Evolutionary conservation across 1,140 invertebrate genomes (phyloP), one percentile per base, ranked within the genome.

Genomic region (Polyergus mexicanus): DNA sequence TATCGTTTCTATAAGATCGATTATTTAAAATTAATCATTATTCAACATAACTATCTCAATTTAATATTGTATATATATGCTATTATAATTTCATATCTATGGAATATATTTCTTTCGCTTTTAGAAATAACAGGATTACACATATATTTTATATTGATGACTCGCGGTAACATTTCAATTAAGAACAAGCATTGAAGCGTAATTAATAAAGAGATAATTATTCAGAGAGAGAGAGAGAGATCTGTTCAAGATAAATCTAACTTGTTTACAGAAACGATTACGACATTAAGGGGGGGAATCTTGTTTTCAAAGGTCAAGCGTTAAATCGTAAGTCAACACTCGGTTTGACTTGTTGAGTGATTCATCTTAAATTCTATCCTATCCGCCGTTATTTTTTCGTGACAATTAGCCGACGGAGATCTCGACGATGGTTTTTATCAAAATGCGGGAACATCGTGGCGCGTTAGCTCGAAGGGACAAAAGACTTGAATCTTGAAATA

Each of bases 221-320:
- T 22, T 10, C 25, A 19, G 13, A 16, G 32, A 69, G 47, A 58
- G 13, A 19, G 13, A 16, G 32, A 69, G 47, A 58, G 13, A 66
- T 28, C 4, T 38, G 76, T 51, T 22, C 16, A 35, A 41, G 63
- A 68, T 56, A 68, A 68, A 80, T 56, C 38, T 38, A 1, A 56
- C 35, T 32, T 69, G 65, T 69, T 80, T 69, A 63, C 51, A n/a
- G 44, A 56, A 38, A 47, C n/a, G 47, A 69, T 69, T 69, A 58
- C 63, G 77, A 69, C 51, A 80, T 80, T 69, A 69, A 80, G 44
- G 51, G 47, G 62, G 62, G 56, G 65, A 80, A 80, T 69, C 63
- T 80, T 41, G 44, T 69, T 69, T 54, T 19, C 51, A 69, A 80
- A 80, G 63, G 65, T 69, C 77, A 69, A 68, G 35, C 63, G 22